phyloP scores from a whole-genome alignment of 2,888 invertebrate genomes.

The Boloria euphrosyne region DNA sequence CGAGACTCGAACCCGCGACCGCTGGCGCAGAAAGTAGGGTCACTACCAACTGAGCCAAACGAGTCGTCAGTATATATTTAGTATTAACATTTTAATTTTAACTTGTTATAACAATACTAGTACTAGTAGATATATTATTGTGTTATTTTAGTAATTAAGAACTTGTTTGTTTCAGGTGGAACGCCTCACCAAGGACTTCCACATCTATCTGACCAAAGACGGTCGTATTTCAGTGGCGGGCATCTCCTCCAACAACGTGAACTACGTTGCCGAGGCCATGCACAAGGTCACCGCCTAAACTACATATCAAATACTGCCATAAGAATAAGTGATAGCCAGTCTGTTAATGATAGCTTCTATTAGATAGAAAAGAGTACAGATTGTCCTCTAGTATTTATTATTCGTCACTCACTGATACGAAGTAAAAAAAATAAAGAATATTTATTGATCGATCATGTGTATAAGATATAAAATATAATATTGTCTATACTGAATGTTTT shows the following conservation, averaged over 20 bases:
- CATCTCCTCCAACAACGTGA: conserved; percentile 96
- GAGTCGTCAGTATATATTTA: too few relatives aligned
- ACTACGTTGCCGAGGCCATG: conserved; percentile 95
- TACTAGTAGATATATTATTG: not conserved
- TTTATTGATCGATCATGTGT: conserved; percentile 37
- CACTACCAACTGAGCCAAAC: too few relatives aligned
- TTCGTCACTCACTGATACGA: conserved; percentile 12
- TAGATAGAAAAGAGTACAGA: conserved; percentile 9
- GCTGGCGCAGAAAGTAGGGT: too few relatives aligned
- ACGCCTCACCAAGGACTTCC: conserved; percentile 93
- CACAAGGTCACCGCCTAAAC: conserved; percentile 93
- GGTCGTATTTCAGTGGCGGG: conserved; percentile 99
- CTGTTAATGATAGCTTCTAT: conserved; percentile 50
- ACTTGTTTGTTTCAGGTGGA: conserved; percentile 85
- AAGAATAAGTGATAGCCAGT: conserved; percentile 46
- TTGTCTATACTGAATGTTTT: conserved; percentile 42
- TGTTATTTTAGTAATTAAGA: not conserved
- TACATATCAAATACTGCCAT: conserved; percentile 44
- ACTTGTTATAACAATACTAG: too few relatives aligned
- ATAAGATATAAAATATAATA: conserved; percentile 44
- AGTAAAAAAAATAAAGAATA: conserved; percentile 16
- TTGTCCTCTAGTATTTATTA: conserved; percentile 16
- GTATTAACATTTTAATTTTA: too few relatives aligned
- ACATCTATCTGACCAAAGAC: conserved; percentile 97
- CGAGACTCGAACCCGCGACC: too few relatives aligned